Percentiles rank a stretch among this genome's conserved stretches.
Evolutionary conservation across 1,140 invertebrate species (phyloP).

Genomic region (Euborellia annulipes): DNA sequence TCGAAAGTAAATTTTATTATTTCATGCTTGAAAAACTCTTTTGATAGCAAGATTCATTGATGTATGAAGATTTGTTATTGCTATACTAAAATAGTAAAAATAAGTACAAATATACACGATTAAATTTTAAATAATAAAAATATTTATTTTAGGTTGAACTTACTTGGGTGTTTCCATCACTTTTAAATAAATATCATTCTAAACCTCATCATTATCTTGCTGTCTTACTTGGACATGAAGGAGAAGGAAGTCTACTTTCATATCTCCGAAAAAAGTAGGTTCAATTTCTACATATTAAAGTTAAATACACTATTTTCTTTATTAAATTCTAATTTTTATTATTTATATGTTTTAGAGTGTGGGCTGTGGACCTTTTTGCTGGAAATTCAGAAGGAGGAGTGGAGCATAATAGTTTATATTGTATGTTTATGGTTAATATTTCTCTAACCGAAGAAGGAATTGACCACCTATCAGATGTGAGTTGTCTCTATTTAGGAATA

Average conservation of each 20-base stretch:
- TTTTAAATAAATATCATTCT: slow-evolving; percentile 51
- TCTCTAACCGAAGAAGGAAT: slow-evolving; percentile 66
- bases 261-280: slow-evolving; percentile 58
- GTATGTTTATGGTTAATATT: slow-evolving; percentile 56
- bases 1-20: too few species aligned
- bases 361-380: slow-evolving; percentile 62
- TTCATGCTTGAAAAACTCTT: too few species aligned
- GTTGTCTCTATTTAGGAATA: too few species aligned
- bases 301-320: neutral
- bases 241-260: slow-evolving; percentile 68
- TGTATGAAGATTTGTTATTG: too few species aligned
- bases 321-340: neutral
- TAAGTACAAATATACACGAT: too few species aligned
- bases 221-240: slow-evolving; percentile 76
- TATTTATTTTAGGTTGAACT: slow-evolving; percentile 42
- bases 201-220: slow-evolving; percentile 68
- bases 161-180: slow-evolving; percentile 61
- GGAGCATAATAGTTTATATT: slow-evolving; percentile 52
- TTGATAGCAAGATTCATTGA: too few species aligned
- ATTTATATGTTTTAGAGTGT: slow-evolving; percentile 36
- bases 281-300: neutral
- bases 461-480: slow-evolving; percentile 44
- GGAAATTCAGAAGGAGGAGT: slow-evolving; percentile 61
- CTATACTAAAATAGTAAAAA: too few species aligned
- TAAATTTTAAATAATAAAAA: too few species aligned